Percentiles rank a stretch among this genome's conserved stretches.
Conservation (phyloP, 2,888 invertebrate genomes). For the Oscheius sp. region DNA sequence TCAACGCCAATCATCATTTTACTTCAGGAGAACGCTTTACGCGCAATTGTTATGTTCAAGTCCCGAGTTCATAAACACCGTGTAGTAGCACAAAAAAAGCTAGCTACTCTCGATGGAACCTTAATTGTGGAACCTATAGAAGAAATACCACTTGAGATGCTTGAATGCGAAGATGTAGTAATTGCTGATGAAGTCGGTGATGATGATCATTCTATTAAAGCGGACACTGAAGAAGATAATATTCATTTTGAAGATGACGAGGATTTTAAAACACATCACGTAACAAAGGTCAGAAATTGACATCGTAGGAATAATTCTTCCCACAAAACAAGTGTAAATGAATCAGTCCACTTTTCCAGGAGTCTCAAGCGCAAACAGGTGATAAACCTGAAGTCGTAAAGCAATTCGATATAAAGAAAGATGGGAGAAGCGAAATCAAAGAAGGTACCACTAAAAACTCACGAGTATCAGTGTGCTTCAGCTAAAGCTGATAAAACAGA, state of each 20-base stretch:
- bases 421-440: background rate
- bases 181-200: constrained; percentile 37
- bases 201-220: constrained; percentile 31
- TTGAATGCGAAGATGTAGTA: constrained; percentile 26
- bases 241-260: constrained; percentile 29
- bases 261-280: no score
- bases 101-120: constrained; percentile 32
- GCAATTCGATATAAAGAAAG: no score
- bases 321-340: no score
- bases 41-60: constrained; percentile 48
- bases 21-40: constrained; percentile 46
- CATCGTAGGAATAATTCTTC: no score
- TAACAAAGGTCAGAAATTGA: no score
- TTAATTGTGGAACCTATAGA: constrained; percentile 17
- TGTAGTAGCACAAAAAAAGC: constrained; percentile 44
- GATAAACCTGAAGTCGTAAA: no score
- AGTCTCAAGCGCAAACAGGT: no score
- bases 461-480: no score
- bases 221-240: constrained; percentile 22
- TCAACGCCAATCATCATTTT: background rate
- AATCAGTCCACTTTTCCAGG: no score
- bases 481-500: constrained; percentile 7
- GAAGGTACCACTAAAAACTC: background rate
- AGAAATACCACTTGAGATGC: constrained; percentile 11
- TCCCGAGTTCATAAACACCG: constrained; percentile 52